Evolutionary conservation across 2,888 invertebrate genomes (phyloP).

Genomic region (Mactromeris polynyma): DNA sequence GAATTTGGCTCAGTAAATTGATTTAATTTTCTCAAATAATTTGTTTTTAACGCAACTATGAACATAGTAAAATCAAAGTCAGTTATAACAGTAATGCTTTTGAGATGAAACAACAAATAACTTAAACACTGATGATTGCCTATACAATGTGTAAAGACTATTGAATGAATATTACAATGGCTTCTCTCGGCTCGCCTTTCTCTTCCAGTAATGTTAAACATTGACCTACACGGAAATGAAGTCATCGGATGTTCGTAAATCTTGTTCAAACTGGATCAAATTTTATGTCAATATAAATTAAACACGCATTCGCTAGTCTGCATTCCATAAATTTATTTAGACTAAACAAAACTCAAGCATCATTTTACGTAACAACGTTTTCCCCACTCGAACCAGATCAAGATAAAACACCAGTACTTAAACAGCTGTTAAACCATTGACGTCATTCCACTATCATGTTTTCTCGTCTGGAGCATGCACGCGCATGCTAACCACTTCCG

Average conservation of each 20-base stretch:
- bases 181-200: not conserved
- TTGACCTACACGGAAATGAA: not conserved
- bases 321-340: slow-evolving; percentile 12
- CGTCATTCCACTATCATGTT: not conserved
- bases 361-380: not conserved
- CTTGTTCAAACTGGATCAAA: not conserved
- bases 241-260: not conserved
- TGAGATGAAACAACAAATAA: no score
- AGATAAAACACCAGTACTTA: not conserved
- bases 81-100: no score
- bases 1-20: no score
- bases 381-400: slow-evolving; percentile 7
- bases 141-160: no score
- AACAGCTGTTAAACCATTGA: slow-evolving; percentile 9
- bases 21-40: no score
- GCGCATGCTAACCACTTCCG: not conserved
- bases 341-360: slow-evolving; percentile 4
- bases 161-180: no score
- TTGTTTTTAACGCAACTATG: no score
- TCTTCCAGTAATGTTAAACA: not conserved
- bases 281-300: not conserved
- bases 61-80: no score
- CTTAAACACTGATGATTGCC: no score
- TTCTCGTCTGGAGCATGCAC: not conserved
- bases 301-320: not conserved